Evolutionary conservation across 2,113 vertebrate species (phyloP), one percentile per base, ranked within the genome.

Genomic region (Cheilinus undulatus): DNA sequence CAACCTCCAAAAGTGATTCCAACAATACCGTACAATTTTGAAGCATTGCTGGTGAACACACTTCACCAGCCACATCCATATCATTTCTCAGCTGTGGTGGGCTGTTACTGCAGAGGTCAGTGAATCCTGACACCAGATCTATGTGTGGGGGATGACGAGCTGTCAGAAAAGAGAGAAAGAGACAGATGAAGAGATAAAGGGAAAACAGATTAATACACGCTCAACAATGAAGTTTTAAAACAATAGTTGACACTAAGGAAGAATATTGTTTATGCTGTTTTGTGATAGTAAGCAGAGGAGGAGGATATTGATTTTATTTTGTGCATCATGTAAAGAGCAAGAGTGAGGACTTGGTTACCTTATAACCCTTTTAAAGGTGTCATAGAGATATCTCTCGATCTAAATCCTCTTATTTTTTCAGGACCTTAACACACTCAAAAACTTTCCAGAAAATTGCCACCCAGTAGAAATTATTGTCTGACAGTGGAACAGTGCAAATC

Each of bases 41-140:
- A 17, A 60, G 73, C 61, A 42, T 46, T 48, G 71, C 53, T 45
- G 69, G 76, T 78, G 62, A 85, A 49, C 71, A 73, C 67, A 78
- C 71, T 75, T 72, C 64, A 69, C 54, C 80, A 56, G 78, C 62
- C 78, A 82, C 73, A 72, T 76, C 59, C 20, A 54, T 84, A 78
- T 89, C 73, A 78, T 80, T 82, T 79, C 68, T 66, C 50, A 52
- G 69, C 60, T 60, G 72, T 52, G 71, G 58, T 56, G 63, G 67
- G 52, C 43, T 79, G 63, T 56, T 38, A 78, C 77, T 69, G 69
- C 38, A 70, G 80, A 82, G 82, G 87, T 88, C 81, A 88, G 64
- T 51, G 79, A 66, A 76, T 78, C 75, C 45, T 73, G 80, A 76
- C 77, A 85, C 66, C 38, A 65, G 76, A 80, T 64, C 58, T 43